Evolutionary conservation across 2,797 vertebrate species (phyloP), one percentile per base, ranked within the genome.

Genomic region (Rhynchonycteris naso): DNA sequence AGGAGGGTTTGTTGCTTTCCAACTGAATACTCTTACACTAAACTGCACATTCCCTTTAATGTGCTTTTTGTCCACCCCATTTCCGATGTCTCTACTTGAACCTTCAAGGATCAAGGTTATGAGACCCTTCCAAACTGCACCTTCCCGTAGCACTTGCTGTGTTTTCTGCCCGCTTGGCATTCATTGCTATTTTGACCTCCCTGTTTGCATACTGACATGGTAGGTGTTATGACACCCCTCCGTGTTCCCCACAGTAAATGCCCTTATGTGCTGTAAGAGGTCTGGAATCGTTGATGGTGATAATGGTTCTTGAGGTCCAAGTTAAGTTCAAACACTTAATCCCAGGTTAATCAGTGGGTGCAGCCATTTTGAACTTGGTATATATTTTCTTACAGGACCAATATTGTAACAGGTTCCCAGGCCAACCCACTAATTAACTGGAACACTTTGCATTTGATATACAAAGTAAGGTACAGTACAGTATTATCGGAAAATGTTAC

Each of bases 261-360:
- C 7, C 33, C 4, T 54, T 5, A 8, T 7, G 8, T 16, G 4
- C 12, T 19, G 4, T 61, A 69, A 93, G 54, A 74, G n/a, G 18
- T 89, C 22, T 30, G 19, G 56, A 38, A 47, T 58, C 61, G 35
- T 26, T 54, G 59, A 26, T 35, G n/a, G 35, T 89, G 68, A 18
- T 59, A 12, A 71, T 74, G 50, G 33, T 56, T 58, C 61, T 79
- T 65, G 59, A 87, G 69, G 52, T 12, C n/a, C 78, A 76, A 43
- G 68, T 56, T 81, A 38, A 91, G 71, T 71, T 81, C 68, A 91
- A 66, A 88, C 33, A 30, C 58, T 80, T 65, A 35, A 52, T 71
- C 43, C 71, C 52, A 87, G n/a, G 21, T 56, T 94, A 84, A 50
- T 21, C 26, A 61, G 21, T 5, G 52, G 65, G 7, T 22, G 16